A percentile compares a stretch with the other conserved stretches of the same genome.
Evolutionary conservation across 2,888 invertebrate species (phyloP).

Genomic region (Acanthococcus lagerstroemiae): DNA sequence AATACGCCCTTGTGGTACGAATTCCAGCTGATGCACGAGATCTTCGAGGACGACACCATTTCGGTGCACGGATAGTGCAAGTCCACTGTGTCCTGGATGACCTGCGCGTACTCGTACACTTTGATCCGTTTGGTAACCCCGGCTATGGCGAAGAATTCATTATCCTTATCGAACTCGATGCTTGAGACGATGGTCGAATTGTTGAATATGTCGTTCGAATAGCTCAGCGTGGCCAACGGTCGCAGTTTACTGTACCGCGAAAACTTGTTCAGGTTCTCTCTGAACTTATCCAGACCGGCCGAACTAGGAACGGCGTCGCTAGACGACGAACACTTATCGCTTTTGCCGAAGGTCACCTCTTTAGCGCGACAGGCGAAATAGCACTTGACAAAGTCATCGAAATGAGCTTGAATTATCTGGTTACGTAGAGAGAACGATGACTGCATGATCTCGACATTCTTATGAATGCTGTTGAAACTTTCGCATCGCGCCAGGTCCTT

Average conservation of each 20-base stretch:
- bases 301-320: constrained; percentile 33
- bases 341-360: constrained; percentile 54
- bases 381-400: constrained; percentile 78
- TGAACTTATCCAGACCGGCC: constrained; percentile 59
- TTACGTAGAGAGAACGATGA: constrained; percentile 57
- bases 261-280: constrained; percentile 76
- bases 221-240: constrained; percentile 75
- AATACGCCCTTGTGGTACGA: constrained; percentile 77
- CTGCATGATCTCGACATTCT: constrained; percentile 38
- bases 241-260: constrained; percentile 67
- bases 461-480: constrained; percentile 38
- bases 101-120: constrained; percentile 79
- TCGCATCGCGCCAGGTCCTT: constrained; percentile 33
- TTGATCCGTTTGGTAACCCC: constrained; percentile 91
- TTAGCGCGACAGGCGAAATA: constrained; percentile 70
- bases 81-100: constrained; percentile 74
- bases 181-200: constrained; percentile 79
- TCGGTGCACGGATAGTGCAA: constrained; percentile 86
- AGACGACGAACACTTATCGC: constrained; percentile 37
- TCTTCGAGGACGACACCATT: constrained; percentile 85
- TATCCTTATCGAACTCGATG: constrained; percentile 92
- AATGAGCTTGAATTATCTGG: constrained; percentile 70
- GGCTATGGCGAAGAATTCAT: constrained; percentile 90
- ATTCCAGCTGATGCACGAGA: constrained; percentile 91
- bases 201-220: constrained; percentile 79